Conservation (phyloP, 2,888 invertebrate species). For the Trichopoda pennipes region DNA sequence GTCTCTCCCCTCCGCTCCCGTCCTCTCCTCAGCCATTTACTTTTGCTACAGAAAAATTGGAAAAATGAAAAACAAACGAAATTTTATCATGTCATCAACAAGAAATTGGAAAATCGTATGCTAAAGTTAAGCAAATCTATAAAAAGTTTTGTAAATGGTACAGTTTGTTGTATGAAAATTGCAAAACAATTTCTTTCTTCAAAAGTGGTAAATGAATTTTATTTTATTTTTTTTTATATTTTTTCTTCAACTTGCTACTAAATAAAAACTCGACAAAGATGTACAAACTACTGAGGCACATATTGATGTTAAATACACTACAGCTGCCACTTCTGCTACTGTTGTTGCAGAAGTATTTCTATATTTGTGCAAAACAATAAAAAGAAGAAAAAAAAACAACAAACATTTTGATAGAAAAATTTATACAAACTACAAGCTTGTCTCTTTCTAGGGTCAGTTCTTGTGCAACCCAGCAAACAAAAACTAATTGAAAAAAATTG, state of each 20-base stretch:
- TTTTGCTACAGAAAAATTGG: neutral
- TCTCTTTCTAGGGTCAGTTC: neutral
- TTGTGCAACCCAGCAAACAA: constrained; percentile 26
- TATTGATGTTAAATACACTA: neutral
- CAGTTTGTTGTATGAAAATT: constrained; percentile 66
- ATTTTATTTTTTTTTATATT: constrained; percentile 37
- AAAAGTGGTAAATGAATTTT: constrained; percentile 65
- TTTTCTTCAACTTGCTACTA: constrained; percentile 10
- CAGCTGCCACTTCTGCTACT: constrained; percentile 10
- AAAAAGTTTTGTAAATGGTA: constrained; percentile 58
- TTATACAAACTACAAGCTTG: neutral
- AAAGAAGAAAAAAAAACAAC: too few relatives aligned
- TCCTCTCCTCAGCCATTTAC: neutral
- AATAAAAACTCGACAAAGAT: constrained; percentile 13
- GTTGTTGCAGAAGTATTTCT: constrained; percentile 19
- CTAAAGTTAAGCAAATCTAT: constrained; percentile 62
- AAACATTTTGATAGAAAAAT: neutral
- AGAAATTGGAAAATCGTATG: constrained; percentile 67
- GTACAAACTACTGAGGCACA: neutral
- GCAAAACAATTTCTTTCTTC: constrained; percentile 65
- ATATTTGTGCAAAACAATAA: neutral
- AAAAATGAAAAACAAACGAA: constrained; percentile 47
- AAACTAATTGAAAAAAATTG: too few relatives aligned
- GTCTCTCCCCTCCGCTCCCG: too few relatives aligned
- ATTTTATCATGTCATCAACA: constrained; percentile 67